Evolutionary conservation across 2,113 vertebrate species (phyloP).

Genomic region (Aspidoscelis tigris): DNA sequence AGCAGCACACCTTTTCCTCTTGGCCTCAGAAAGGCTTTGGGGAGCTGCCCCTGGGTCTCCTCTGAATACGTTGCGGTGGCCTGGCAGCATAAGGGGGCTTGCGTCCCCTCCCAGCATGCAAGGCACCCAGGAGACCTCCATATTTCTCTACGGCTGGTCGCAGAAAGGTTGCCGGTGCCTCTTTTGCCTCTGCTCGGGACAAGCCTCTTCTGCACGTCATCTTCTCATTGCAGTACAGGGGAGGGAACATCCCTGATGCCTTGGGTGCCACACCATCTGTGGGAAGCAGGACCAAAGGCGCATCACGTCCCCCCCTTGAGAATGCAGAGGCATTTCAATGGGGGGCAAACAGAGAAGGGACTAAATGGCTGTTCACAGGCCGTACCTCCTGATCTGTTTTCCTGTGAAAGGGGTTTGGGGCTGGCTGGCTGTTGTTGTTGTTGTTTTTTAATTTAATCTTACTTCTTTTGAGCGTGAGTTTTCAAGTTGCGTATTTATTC

Average conservation of each 20-base stretch:
- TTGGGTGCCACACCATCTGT: too few relatives aligned
- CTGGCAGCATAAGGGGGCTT: not conserved
- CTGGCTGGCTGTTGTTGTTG: not conserved
- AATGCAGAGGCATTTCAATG: too few relatives aligned
- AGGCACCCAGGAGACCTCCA: too few relatives aligned
- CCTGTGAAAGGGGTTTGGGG: not conserved
- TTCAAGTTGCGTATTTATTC: slow-evolving; percentile 72
- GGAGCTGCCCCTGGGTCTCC: not conserved
- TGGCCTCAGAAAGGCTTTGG: not conserved
- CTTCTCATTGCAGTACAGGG: too few relatives aligned
- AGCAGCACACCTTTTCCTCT: too few relatives aligned
- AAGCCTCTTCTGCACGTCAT: too few relatives aligned
- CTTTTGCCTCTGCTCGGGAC: too few relatives aligned
- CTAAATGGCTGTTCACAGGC: too few relatives aligned
- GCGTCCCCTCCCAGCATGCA: not conserved
- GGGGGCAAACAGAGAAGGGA: not conserved
- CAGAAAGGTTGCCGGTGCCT: too few relatives aligned
- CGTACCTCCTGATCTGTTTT: not conserved
- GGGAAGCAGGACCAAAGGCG: not conserved
- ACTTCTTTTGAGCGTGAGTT: not conserved
- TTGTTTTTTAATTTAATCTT: not conserved
- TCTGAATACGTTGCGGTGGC: not conserved
- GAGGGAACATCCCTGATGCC: too few relatives aligned
- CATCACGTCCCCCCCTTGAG: not conserved
- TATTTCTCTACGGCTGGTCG: not conserved